Evolutionary conservation across 2,888 invertebrate genomes (phyloP), one percentile per base, ranked within the genome.

Genomic region (Pachliopta kotzebuea): DNA sequence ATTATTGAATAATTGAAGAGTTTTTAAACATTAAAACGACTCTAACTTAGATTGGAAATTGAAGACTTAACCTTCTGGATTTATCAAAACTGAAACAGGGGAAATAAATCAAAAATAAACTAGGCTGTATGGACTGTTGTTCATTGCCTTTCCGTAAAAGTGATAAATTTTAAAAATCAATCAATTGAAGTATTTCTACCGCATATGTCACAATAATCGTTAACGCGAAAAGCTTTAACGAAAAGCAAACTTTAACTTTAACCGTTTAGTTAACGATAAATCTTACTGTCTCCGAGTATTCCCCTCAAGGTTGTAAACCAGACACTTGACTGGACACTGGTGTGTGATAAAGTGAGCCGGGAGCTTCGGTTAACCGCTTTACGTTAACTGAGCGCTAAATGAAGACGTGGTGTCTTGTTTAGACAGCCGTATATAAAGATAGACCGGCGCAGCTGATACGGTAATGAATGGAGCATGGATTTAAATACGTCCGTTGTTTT

Each of bases 361-460:
- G 64, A 68, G 62, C 63, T 66, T 67, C 67, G 66, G 64, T 71
- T 65, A 69, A 68, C 72, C 70, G 72, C 73, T 69, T 70, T 68
- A 67, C 68, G 58, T 70, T 71, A 72, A 72, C 73, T 72, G 71
- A 74, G 70, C 68, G 68, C 71, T 72, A 68, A 74, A 71, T 72
- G 71, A 70, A 75, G 73, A 70, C 72, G 68, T 70, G 68, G 50
- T 60, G 56, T 60, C 57, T 65, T 67, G 64, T 67, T 60, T 68
- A 63, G 61, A 65, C 57, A 60, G 50, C 37, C 62, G 55, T 45
- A 67, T 62, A 59, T 68, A 67, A 69, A 71, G 66, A 71, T 69
- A 68, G 65, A 70, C 64, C 66, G 57, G 64, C 37, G 37, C 66
- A 58, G 62, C 60, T 56, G 62, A 62, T 60, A 37, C 60, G 37